Evolutionary conservation across 2,888 invertebrate genomes (phyloP).

Genomic region (Harpalus rufipes): DNA sequence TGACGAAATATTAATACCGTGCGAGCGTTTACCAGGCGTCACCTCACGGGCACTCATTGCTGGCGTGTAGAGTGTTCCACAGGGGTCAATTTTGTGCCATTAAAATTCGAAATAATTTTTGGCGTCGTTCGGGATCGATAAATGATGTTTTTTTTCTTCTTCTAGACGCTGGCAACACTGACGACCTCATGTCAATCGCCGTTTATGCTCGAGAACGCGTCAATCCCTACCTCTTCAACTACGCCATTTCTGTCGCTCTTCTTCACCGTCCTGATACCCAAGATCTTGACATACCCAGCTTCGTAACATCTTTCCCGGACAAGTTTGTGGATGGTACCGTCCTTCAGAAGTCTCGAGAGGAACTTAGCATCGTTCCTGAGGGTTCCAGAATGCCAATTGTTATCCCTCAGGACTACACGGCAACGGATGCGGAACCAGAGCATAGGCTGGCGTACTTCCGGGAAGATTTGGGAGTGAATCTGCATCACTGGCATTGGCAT

Average conservation of each 20-base stretch:
- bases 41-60: no score
- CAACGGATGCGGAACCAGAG: constrained; percentile 86
- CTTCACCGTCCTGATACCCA: constrained; percentile 87
- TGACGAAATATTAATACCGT: no score
- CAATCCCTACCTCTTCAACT: constrained; percentile 90
- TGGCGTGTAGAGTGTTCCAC: no score
- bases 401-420: constrained; percentile 87
- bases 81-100: no score
- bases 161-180: constrained; percentile 83
- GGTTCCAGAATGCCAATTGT: constrained; percentile 83
- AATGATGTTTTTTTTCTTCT: constrained; percentile 23
- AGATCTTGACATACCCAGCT: constrained; percentile 84
- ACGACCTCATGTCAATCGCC: constrained; percentile 86
- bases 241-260: constrained; percentile 87
- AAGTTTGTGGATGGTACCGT: constrained; percentile 89
- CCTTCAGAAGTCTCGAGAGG: constrained; percentile 85
- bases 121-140: no score
- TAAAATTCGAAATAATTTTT: no score
- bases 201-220: constrained; percentile 86
- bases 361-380: constrained; percentile 81
- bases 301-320: constrained; percentile 89
- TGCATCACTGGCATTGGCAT: constrained; percentile 96
- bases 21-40: no score
- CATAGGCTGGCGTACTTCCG: constrained; percentile 91
- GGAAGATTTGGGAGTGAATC: constrained; percentile 91